phyloP scores from a whole-genome alignment of 2,888 invertebrate genomes.

The Erpobdella octoculata region DNA sequence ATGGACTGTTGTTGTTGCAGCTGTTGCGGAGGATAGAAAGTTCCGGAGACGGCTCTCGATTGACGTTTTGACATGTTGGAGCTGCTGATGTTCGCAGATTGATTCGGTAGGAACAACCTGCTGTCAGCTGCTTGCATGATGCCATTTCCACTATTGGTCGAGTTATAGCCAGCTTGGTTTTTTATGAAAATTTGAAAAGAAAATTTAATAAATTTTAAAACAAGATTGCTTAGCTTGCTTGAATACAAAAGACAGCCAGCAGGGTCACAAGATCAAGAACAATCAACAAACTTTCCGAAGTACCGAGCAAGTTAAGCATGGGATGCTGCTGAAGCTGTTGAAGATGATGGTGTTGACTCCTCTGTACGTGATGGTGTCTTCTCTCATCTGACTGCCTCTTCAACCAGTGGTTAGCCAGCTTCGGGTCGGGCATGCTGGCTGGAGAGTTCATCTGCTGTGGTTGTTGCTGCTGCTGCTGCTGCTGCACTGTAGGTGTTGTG shows the following conservation, averaged over 20 bases:
- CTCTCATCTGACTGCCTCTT: constrained; percentile 30
- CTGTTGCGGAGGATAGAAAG: constrained; percentile 14
- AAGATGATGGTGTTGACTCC: constrained; percentile 22
- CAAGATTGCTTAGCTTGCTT: background rate
- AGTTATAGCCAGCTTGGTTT: too few relatives aligned
- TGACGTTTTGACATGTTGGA: constrained; percentile 29
- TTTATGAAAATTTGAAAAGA: too few relatives aligned
- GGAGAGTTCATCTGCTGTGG: constrained; percentile 31
- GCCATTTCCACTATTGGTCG: background rate
- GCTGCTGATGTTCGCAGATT: constrained; percentile 34
- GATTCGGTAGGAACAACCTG: constrained; percentile 29
- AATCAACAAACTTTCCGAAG: too few relatives aligned
- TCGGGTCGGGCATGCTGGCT: constrained; percentile 23
- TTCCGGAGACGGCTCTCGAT: background rate
- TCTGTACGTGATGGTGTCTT: constrained; percentile 34
- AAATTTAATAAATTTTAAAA: background rate
- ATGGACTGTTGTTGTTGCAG: constrained; percentile 6
- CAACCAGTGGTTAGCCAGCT: constrained; percentile 19
- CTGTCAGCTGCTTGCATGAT: background rate
- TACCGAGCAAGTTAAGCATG: constrained; percentile 15
- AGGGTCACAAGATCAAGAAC: too few relatives aligned
- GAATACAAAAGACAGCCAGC: background rate
- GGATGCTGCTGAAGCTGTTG: constrained; percentile 30
- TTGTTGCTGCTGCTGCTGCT: constrained; percentile 26
- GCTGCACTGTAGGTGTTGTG: constrained; percentile 26